These are phyloP conservation scores for Sussaba pulchella DNA, from an alignment of 2,888 invertebrate species.

Conservation along the genomic window DNA sequence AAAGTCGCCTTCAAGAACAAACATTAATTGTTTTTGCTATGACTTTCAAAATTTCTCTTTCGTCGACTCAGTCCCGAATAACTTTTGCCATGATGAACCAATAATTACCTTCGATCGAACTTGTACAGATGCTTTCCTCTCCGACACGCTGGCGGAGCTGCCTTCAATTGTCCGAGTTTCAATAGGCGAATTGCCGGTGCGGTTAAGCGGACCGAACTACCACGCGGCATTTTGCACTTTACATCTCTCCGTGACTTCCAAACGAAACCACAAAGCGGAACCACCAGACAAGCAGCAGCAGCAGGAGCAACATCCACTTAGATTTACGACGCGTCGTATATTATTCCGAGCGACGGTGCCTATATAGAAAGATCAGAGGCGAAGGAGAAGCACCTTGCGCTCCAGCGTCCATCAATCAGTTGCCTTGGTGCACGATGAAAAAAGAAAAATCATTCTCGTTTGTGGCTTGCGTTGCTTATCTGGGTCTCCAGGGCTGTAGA, in stretches of 20 bases:
- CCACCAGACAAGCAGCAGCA: conserved; percentile 36
- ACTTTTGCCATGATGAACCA: not conserved
- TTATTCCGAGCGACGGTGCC: conserved; percentile 40
- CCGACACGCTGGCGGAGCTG: not conserved
- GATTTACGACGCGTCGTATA: conserved; percentile 61
- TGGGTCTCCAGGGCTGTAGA: conserved; percentile 29
- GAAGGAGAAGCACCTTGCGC: conserved; percentile 61
- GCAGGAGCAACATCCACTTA: conserved; percentile 35
- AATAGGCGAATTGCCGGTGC: not conserved
- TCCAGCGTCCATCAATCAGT: conserved; percentile 70
- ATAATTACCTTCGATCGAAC: not conserved
- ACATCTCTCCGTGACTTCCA: conserved; percentile 4
- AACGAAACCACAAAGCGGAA: conserved; percentile 41
- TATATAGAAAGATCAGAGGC: conserved; percentile 40
- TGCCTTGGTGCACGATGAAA: conserved; percentile 40
- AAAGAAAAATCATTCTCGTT: conserved; percentile 50
- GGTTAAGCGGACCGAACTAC: not conserved
- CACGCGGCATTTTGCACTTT: conserved; percentile 6
- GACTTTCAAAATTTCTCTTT: not conserved
- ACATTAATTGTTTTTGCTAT: conserved; percentile 47
- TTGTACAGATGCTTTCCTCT: not conserved
- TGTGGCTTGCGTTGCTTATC: conserved; percentile 20
- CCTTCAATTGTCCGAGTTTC: not conserved
- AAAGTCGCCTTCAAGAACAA: no score
- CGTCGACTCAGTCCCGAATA: conserved; percentile 22